Conservation (phyloP, 2,797 vertebrate genomes). For the Phalanger gymnotis region DNA sequence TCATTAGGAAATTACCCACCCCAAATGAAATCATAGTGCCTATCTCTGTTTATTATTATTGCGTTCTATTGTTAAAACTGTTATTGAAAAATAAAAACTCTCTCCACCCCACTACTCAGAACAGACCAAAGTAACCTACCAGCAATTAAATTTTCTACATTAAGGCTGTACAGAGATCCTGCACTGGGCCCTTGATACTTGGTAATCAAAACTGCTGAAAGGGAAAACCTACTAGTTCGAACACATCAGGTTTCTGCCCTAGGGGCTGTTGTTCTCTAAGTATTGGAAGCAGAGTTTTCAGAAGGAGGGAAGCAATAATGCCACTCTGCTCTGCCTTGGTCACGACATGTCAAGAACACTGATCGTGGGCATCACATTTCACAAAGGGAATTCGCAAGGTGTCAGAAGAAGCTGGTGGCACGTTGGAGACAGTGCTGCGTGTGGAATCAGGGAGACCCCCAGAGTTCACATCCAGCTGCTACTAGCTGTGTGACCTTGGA, state of each 20-base stretch:
- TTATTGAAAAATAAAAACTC: background rate
- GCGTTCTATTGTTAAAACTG: no score
- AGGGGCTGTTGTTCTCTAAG: background rate
- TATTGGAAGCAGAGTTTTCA: background rate
- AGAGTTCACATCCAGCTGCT: background rate
- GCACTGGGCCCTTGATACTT: background rate
- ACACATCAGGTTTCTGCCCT: background rate
- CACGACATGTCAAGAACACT: background rate
- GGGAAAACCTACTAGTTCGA: background rate
- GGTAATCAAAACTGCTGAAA: background rate
- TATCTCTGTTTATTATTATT: background rate
- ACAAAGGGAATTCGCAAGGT: background rate
- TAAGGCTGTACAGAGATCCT: background rate
- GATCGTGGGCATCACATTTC: background rate
- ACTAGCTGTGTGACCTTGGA: background rate
- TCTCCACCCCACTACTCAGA: background rate
- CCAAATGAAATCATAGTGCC: background rate
- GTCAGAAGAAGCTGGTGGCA: background rate
- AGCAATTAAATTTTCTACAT: background rate
- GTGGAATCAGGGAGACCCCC: background rate
- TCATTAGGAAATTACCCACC: background rate
- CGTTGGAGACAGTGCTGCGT: background rate
- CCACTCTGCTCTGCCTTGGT: background rate
- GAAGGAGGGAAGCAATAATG: background rate
- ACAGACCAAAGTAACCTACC: background rate